Evolutionary conservation across 2,113 vertebrate genomes (phyloP).

Genomic region (Hippopotamus amphibius): DNA sequence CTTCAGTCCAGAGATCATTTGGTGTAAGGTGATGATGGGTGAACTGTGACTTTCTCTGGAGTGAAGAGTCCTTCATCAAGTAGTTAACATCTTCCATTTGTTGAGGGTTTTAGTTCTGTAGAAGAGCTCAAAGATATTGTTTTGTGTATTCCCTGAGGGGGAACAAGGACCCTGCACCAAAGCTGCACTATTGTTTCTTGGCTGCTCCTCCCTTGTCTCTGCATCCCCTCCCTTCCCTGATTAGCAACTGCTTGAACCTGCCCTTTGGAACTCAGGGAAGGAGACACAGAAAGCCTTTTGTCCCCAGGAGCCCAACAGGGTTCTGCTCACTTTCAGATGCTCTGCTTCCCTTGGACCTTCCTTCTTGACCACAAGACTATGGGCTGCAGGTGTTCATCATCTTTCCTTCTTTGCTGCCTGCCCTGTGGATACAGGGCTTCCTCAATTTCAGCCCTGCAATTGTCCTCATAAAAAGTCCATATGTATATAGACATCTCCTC

Average conservation of each 20-base stretch:
- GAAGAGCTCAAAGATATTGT: background rate
- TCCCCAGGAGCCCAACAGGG: background rate
- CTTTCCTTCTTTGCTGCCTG: background rate
- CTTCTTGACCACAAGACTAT: background rate
- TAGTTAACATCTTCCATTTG: background rate
- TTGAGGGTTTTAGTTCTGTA: background rate
- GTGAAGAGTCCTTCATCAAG: background rate
- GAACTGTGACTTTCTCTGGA: background rate
- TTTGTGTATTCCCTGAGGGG: background rate
- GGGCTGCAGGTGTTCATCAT: background rate
- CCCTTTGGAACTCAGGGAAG: background rate
- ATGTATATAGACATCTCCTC: background rate
- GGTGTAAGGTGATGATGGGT: background rate
- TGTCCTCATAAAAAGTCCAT: background rate
- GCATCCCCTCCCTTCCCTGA: background rate
- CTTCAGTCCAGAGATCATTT: background rate
- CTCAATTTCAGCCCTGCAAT: accelerated
- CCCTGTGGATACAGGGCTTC: background rate
- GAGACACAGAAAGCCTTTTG: background rate
- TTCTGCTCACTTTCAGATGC: background rate
- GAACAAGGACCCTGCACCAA: background rate
- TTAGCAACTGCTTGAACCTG: background rate
- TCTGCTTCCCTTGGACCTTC: background rate
- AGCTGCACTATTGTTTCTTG: background rate
- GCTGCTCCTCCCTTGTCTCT: background rate